Conservation (phyloP, 2,113 vertebrate species). For the Myiozetetes cayanensis region DNA sequence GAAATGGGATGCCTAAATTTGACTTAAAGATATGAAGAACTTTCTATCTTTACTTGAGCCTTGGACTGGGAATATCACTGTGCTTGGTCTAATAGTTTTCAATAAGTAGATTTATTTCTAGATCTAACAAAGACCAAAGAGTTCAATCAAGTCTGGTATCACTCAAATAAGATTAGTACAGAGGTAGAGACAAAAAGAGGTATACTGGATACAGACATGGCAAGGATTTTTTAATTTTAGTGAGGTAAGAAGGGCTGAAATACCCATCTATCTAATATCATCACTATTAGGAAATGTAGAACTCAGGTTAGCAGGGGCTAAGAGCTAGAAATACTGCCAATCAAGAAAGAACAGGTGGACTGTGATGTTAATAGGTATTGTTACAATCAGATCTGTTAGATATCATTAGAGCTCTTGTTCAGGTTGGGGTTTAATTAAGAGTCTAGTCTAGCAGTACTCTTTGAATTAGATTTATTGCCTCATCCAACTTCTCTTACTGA, state of each 20-base stretch:
- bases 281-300: background rate
- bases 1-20: background rate
- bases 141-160: background rate
- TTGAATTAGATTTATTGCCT: background rate
- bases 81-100: background rate
- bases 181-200: background rate
- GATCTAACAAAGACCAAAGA: background rate
- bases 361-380: background rate
- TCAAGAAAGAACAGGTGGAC: background rate
- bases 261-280: background rate
- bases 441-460: background rate
- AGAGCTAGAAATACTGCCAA: background rate
- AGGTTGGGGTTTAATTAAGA: background rate
- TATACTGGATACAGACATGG: background rate
- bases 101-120: background rate
- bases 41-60: background rate
- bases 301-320: background rate
- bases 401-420: background rate
- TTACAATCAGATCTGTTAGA: background rate
- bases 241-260: background rate
- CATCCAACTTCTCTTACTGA: background rate
- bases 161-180: background rate
- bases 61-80: rapidly evolving
- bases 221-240: background rate
- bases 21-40: background rate